Percentiles rank a stretch among this genome's conserved stretches.
Conservation (phyloP, 2,888 invertebrate species). For the Pyrgus malvae region DNA sequence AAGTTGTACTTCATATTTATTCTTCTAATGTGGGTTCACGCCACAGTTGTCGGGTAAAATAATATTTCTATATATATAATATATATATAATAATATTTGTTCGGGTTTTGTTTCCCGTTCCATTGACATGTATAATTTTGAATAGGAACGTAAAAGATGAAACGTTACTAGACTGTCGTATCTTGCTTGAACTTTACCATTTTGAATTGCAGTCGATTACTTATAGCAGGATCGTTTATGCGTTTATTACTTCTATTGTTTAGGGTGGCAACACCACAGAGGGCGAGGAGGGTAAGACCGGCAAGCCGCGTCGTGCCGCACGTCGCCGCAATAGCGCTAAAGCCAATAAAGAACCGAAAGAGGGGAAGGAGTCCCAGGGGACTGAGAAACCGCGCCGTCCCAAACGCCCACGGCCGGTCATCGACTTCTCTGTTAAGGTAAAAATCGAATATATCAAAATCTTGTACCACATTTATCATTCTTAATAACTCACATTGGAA, state of each 20-base stretch:
- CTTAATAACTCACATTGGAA: neutral
- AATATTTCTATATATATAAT: no score
- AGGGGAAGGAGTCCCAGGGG: slow-evolving; percentile 37
- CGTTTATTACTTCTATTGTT: neutral
- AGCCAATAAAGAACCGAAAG: slow-evolving; percentile 53
- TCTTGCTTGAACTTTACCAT: no score
- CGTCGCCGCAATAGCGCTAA: slow-evolving; percentile 69
- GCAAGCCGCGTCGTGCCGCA: slow-evolving; percentile 55
- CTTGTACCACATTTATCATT: neutral
- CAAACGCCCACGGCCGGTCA: slow-evolving; percentile 63
- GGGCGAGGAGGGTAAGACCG: slow-evolving; percentile 60
- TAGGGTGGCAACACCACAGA: slow-evolving; percentile 74
- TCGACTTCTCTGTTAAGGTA: slow-evolving; percentile 82
- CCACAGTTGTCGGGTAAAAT: no score
- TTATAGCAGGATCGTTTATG: no score
- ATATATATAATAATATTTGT: no score
- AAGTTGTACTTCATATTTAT: no score
- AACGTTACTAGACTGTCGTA: no score
- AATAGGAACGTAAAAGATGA: no score
- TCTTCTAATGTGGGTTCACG: no score
- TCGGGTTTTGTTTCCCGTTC: no score
- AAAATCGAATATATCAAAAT: neutral
- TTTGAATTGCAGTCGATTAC: no score
- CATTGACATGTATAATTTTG: no score
- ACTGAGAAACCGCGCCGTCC: slow-evolving; percentile 47